Base-by-base conservation (phyloP, 2,113 vertebrate species). In the Halcyon senegalensis region DNA sequence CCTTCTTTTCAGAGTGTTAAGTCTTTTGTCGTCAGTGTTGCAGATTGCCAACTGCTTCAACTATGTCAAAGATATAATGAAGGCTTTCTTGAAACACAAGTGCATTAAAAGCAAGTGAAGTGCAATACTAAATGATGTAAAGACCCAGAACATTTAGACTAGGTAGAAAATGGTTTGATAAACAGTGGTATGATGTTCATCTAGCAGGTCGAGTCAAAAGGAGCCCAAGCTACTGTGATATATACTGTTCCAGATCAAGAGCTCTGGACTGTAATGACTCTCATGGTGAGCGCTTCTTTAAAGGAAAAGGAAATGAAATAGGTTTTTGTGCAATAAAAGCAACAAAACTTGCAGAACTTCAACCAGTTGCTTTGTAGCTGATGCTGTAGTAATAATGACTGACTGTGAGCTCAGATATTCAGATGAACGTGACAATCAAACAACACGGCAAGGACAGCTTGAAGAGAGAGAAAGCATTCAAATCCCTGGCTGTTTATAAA, bases 81-180 rank as follows among this genome's bases (percentile, higher is more conserved):
- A 94, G 50, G 44, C 85, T 94, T 97, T 89, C 85, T 85, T 94
- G 76, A 86, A 96, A 97, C 70, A 83, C 62, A 96, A 97, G 96
- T 97, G 96, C 96, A 97, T 97, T 98, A 90, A 96, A 97, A 64
- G 78, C 87, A 72, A 95, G 91, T 96, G 60, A 90, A 94, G 96
- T 97, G 95, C 94, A 97, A 96, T 97, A 89, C 25, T 86, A 80
- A 97, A n/a, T 51, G 75, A 87, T 79, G 89, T 77, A 53, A 44
- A 96, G 77, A 94, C 75, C 96, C 35, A 13, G 37, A 92, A 73
- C 9, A 48, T 62, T 85, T 72, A 91, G 83, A 46, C 8, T 93
- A 89, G 37, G 17, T 58, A 60, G 86, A 35, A 93, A 55, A 76
- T 13, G n/a, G 11, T 66, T 56, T 91, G 70, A 67, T 85, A 83